Base-by-base conservation (phyloP, 2,888 invertebrate genomes). In the Eremobia ochroleuca region DNA sequence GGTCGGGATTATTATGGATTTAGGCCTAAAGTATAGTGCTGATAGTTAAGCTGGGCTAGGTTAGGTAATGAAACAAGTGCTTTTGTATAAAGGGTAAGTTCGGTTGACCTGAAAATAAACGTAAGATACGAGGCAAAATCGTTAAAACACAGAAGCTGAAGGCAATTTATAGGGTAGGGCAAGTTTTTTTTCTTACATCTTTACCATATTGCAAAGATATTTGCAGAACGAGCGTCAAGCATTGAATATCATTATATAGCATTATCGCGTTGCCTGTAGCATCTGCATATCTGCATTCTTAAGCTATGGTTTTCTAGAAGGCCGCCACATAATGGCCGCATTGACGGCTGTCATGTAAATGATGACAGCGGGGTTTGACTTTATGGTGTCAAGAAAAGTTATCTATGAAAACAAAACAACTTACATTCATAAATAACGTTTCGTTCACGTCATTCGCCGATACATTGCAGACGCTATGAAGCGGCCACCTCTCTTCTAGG, bases 1-100 rank as follows among this genome's bases (percentile, higher is more conserved):
- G 62, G 65, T 75, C 58, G 68, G 68, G 81, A 37, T 34, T 68
- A 82, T 86, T 86, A 86, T 85, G 76, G 81, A 73, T 79, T 79
- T 74, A 43, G 58, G 49, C n/a, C 18, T 82, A 52, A 77, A 79
- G 28, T 65, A 61, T 76, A 76, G 78, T 77, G 40, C 52, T 52
- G 66, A 62, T 74, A 59, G 68, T 61, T 73, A 49, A 65, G 61
- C 61, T 66, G 55, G 28, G 46, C 59, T 64, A 71, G 31, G 31
- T 59, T 64, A 59, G 52, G 28, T 69, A 55, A 58, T 61, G 6
- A 37, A 28, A 4, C 9, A 2, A 68, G 55, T 13, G 4, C 1
- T 34, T 82, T 59, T 69, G 25, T 58, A 15, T n/a, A 37, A 62
- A 61, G 40, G 31, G 0, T 15, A 6, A 46, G 21, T 64, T 62